Evolutionary conservation across 2,113 vertebrate genomes (phyloP), one percentile per base, ranked within the genome.

Genomic region (Varanus komodoensis): DNA sequence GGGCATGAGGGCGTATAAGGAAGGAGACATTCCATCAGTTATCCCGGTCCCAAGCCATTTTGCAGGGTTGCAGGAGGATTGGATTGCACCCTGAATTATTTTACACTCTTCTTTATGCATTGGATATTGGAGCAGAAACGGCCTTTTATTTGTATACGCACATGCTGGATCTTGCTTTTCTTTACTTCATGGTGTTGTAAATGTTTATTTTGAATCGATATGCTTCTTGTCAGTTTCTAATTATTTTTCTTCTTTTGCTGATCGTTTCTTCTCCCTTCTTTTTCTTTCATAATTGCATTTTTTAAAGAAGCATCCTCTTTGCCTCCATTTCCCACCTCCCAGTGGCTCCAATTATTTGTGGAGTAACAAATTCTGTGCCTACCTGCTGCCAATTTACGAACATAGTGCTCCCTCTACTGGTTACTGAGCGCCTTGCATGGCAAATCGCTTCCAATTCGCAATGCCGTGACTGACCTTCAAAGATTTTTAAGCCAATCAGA

Each of bases 331-430:
- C 73, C 44, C 82, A 73, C 44, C 9, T n/a, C 82, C 61, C n/a
- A 38, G 5, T 38, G 6, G 50, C 50, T 29, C 48, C 75, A 48
- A 21, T 67, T 44, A 27, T 84, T 69, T 11, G 34, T 50, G 54
- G 21, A 78, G 34, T 73, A 48, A 82, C 17, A 61, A 81, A 57
- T 38, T 64, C 21, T 64, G 61, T 3, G 11, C 15, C 8, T 17
- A 73, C 38, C 75, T 21, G 29, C 44, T 3, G 6, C 68, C 21
- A 19, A 80, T 95, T 96, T 81, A 8, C 94, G 95, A 86, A 92
- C 92, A n/a, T 17, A n/a, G 73, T 90, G 90, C 93, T 7, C 96
- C 14, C 95, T 93, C 96, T 95, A 27, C 91, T 92, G 95, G 84
- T 17, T 38, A 15, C 67, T n/a, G 0, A 25, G 0, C 57, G 73